Evolutionary conservation across 2,113 vertebrate genomes (phyloP), one percentile per base, ranked within the genome.

Genomic region (Hippolais icterina): DNA sequence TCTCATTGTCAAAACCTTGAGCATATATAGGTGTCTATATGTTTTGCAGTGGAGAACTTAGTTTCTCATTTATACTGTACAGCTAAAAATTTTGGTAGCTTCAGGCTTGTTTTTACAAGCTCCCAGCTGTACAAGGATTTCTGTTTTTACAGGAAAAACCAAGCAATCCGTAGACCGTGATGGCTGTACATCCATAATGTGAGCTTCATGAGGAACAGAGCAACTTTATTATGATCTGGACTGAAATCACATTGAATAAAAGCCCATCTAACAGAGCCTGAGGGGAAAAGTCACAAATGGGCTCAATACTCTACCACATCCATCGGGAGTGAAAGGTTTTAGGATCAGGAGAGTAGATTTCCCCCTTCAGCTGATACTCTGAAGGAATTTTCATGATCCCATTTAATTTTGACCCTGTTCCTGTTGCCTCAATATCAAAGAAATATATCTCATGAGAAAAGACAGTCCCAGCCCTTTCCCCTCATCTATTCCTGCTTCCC

Each of bases 21-120:
- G 75, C 52, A n/a, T 46, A 70, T 81, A 64, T 90, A 87, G 86
- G 64, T 70, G 64, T 17, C 0, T 79, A 31, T 77, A 54, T 70
- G 56, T 94, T 94, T 92, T 81, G 53, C 89, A 79, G 57, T 2
- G 31, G 44, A 88, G 79, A 90, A 87, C 84, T 92, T 71, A 71
- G 54, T 88, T 92, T 93, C 75, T 83, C 83, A 0, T 90, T 95
- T 94, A 77, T 60, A 75, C 79, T 56, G 91, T 41, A 66, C 82
- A 90, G 66, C 79, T 86, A 91, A 97, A 95, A 97, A 65, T 64
- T 91, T 71, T 80, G 83, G 83, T 96, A 89, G 87, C 94, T 96
- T 95, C 91, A 49, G 93, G 96, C 91, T 95, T 97, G 93, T 96
- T 97, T 97, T 94, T 27, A 92, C 87, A 96, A 91, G 91, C 69